A percentile compares a stretch with the other conserved stretches of the same genome.
Conservation (phyloP, 1,140 invertebrate genomes). For the Leptoteleia sp. region DNA sequence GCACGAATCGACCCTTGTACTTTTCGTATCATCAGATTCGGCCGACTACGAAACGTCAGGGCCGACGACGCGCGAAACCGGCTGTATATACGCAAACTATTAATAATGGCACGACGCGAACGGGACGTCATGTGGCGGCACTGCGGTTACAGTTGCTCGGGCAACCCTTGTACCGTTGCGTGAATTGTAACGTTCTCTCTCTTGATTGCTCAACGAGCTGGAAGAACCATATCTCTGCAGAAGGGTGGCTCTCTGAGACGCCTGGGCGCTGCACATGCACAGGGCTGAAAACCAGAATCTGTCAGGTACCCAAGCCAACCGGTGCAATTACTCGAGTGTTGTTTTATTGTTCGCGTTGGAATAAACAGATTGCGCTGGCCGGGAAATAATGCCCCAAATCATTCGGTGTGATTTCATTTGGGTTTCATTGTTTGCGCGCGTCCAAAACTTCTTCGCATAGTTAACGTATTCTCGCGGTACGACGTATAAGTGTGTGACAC, state of each 20-base stretch:
- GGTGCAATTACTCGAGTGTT: conserved; percentile 43
- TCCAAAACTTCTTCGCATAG: no score
- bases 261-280: conserved; percentile 38
- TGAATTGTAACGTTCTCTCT: conserved; percentile 70
- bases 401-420: conserved; percentile 28
- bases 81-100: conserved; percentile 58
- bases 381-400: conserved; percentile 15
- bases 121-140: conserved; percentile 63
- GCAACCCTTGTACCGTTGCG: conserved; percentile 65
- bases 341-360: conserved; percentile 25
- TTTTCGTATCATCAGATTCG: conserved; percentile 45
- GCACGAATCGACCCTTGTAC: conserved; percentile 40
- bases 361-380: conserved; percentile 30
- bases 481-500: no score
- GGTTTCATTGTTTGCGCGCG: neutral
- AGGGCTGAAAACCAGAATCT: conserved; percentile 32
- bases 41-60: conserved; percentile 55
- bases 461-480: no score
- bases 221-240: conserved; percentile 79
- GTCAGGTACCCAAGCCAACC: conserved; percentile 48
- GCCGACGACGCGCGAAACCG: conserved; percentile 59
- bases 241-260: conserved; percentile 72
- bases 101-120: conserved; percentile 60
- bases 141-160: conserved; percentile 62
- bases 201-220: conserved; percentile 77